These are phyloP conservation scores for Hippocampus comes DNA, from an alignment of 2,113 vertebrate species.

Conservation along the genomic window DNA sequence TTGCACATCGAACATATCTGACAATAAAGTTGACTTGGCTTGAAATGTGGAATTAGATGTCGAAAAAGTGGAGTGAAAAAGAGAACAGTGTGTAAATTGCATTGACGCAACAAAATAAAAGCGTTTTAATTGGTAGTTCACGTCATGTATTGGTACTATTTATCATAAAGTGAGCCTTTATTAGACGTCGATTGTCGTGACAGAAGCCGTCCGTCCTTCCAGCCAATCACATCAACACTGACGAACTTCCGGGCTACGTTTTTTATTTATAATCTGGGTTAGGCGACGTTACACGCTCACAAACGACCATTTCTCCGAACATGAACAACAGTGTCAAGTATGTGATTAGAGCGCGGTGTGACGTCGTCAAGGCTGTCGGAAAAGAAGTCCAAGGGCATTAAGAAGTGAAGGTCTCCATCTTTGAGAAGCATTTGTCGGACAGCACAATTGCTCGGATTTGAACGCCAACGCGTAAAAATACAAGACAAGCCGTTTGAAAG, in stretches of 20 bases:
- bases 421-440: not conserved
- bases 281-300: not conserved
- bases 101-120: too few relatives aligned
- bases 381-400: not conserved
- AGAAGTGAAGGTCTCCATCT: not conserved
- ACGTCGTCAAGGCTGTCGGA: not conserved
- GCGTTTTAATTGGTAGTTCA: too few relatives aligned
- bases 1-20: too few relatives aligned
- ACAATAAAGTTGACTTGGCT: too few relatives aligned
- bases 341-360: not conserved
- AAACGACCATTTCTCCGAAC: too few relatives aligned
- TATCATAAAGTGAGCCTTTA: not conserved
- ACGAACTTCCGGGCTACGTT: not conserved
- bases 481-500: conserved; percentile 34
- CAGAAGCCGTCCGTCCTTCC: not conserved
- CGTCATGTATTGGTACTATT: too few relatives aligned
- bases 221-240: not conserved
- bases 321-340: too few relatives aligned
- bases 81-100: too few relatives aligned
- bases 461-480: conserved; percentile 54
- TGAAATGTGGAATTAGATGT: too few relatives aligned
- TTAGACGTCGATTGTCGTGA: not conserved
- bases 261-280: not conserved
- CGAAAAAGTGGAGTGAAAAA: too few relatives aligned
- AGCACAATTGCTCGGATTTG: conserved; percentile 18